Conservation (phyloP, 2,888 invertebrate species). For the Hypercompe scribonia region DNA sequence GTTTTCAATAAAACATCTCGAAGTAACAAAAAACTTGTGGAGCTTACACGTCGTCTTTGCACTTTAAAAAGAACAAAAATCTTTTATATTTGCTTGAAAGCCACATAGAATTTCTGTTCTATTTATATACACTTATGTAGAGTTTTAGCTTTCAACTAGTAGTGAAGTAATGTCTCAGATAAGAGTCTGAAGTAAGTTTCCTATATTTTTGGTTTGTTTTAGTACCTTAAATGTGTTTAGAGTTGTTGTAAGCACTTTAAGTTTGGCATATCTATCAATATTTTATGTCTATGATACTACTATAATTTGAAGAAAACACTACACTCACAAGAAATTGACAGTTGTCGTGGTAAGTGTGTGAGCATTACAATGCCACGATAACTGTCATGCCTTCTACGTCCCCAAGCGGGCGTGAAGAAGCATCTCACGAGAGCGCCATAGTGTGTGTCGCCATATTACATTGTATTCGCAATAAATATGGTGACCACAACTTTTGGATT, state of each 20-base stretch:
- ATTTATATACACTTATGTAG: conserved; percentile 14
- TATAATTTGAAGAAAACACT: no score
- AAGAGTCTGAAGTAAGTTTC: conserved; percentile 15
- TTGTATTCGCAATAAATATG: no score
- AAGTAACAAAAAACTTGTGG: background rate
- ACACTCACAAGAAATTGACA: no score
- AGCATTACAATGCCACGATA: no score
- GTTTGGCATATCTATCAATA: background rate
- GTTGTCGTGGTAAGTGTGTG: no score
- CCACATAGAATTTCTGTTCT: conserved; percentile 17
- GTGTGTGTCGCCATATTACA: no score
- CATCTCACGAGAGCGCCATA: no score
- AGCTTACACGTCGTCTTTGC: background rate
- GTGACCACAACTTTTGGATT: no score
- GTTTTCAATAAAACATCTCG: background rate
- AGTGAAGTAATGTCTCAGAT: conserved; percentile 16
- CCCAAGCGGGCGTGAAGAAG: no score
- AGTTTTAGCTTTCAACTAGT: conserved; percentile 13
- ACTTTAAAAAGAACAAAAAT: background rate
- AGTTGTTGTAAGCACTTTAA: background rate
- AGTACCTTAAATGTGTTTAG: background rate
- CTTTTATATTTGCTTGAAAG: conserved; percentile 8
- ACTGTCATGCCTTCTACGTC: no score
- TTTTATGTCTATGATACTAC: background rate
- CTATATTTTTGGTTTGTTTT: conserved; percentile 19